phyloP scores from a whole-genome alignment of 2,888 invertebrate species.

The Iphiclides podalirius region DNA sequence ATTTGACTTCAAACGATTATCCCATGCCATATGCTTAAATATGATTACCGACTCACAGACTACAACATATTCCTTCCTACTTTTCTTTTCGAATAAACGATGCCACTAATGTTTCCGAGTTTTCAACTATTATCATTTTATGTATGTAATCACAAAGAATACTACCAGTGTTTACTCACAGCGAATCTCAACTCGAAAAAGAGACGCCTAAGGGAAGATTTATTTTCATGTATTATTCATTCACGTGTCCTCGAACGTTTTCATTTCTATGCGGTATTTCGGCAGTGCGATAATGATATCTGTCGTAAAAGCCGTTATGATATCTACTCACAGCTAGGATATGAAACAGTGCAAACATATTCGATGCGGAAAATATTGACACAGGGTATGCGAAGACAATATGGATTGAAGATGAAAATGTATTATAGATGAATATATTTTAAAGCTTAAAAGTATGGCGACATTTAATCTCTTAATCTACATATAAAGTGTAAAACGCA shows the following conservation, averaged over 20 bases:
- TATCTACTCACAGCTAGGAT: slow-evolving; percentile 23
- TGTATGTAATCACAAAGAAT: slow-evolving; percentile 46
- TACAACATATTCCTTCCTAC: too few relatives aligned
- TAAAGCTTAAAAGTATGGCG: too few relatives aligned
- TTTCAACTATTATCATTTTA: slow-evolving; percentile 31
- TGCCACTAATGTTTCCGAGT: neutral
- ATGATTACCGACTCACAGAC: neutral
- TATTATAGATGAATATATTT: neutral
- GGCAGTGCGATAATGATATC: slow-evolving; percentile 66
- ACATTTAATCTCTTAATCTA: neutral
- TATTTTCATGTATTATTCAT: slow-evolving; percentile 77
- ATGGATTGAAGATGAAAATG: neutral
- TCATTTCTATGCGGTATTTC: slow-evolving; percentile 68
- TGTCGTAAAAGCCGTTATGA: slow-evolving; percentile 48
- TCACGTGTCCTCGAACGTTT: slow-evolving; percentile 66
- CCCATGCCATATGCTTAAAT: slow-evolving; percentile 21
- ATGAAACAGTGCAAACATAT: slow-evolving; percentile 8
- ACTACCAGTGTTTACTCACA: slow-evolving; percentile 48
- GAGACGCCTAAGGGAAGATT: slow-evolving; percentile 62
- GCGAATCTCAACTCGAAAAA: slow-evolving; percentile 53
- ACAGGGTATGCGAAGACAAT: neutral
- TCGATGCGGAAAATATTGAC: slow-evolving; percentile 1
- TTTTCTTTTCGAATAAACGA: too few relatives aligned
- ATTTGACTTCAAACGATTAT: slow-evolving; percentile 60
- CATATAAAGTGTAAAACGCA: too few relatives aligned